These are phyloP conservation scores for Cathartes aura DNA, from an alignment of 2,113 vertebrate species.

Conservation along the genomic window DNA sequence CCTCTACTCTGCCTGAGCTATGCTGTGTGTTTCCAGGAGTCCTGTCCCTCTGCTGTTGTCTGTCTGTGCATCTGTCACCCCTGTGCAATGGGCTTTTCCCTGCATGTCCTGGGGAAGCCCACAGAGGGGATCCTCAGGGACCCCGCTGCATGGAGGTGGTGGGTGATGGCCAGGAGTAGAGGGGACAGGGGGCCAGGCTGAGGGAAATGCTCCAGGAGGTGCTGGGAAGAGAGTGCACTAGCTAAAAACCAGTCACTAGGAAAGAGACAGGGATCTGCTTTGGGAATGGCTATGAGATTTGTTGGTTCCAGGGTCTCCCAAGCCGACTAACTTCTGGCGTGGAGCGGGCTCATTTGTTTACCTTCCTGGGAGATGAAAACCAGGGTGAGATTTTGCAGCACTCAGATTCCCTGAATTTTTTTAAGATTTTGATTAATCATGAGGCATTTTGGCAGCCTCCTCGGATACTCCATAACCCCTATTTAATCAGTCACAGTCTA, in stretches of 20 bases:
- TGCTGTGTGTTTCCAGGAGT: neutral
- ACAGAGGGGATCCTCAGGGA: rapidly evolving
- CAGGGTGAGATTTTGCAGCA: constrained; percentile 60
- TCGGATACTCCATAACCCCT: neutral
- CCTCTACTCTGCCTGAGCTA: neutral
- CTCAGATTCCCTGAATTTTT: constrained; percentile 56
- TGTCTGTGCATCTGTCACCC: neutral
- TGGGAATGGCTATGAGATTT: neutral
- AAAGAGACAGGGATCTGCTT: neutral
- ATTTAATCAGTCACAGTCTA: constrained; percentile 40
- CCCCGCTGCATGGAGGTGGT: neutral
- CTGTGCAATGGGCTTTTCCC: neutral
- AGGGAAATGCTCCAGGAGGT: neutral
- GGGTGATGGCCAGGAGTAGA: too few species aligned
- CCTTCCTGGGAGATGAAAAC: constrained; percentile 52
- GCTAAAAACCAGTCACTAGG: neutral
- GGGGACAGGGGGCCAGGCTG: neutral
- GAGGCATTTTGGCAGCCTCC: constrained; percentile 64
- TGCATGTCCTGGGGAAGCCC: neutral
- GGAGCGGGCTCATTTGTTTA: constrained; percentile 19
- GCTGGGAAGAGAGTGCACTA: neutral
- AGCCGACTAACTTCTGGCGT: neutral
- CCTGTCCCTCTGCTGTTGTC: neutral
- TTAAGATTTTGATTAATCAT: constrained; percentile 61
- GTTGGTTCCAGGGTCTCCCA: neutral